Evolutionary conservation across 2,888 invertebrate genomes (phyloP), one percentile per base, ranked within the genome.

Genomic region (Lacanobia wlatinum): DNA sequence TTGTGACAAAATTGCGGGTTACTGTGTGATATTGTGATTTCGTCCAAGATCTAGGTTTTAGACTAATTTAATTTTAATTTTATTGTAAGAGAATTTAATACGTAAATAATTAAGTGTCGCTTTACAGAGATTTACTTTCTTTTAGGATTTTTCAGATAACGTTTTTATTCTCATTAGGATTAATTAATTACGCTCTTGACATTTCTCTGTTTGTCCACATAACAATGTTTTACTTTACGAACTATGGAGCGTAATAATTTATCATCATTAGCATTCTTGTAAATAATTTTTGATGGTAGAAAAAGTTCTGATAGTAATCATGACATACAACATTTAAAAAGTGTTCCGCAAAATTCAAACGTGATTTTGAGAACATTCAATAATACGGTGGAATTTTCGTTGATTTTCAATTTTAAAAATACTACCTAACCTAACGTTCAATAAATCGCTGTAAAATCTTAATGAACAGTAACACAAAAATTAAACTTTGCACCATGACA

Each of bases 131-230:
- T 14, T 43, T 34, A 34, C 18, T 18, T 53, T 40, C 46, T 23
- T 55, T 63, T 40, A 12, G 8, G n/a, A 46, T 53, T 68, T 62
- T 63, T 34, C 28, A n/a, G n/a, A n/a, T 2, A n/a, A 9, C 0
- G 18, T 50, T 71, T 14, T 55, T 50, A 59, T 52, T 40, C 23
- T 55, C n/a, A 56, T 59, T 59, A 38, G 28, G 43, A 46, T 48
- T 12, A 46, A 58, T 68, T 56, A 53, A 68, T 65, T 18, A 23
- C 2, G 10, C 14, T 60, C n/a, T 9, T 21, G 56, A n/a, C 28
- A 52, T 48, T 5, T 14, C 23, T 68, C 67, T 62, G 52, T 78
- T 63, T 52, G 52, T 67, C 38, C 9, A 56, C 34, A 53, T 43
- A 10, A 48, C 28, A 56, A 14, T n/a, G 18, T 46, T 55, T 5